Conservation (phyloP, 2,113 vertebrate genomes). For the Gymnarchus niloticus region DNA sequence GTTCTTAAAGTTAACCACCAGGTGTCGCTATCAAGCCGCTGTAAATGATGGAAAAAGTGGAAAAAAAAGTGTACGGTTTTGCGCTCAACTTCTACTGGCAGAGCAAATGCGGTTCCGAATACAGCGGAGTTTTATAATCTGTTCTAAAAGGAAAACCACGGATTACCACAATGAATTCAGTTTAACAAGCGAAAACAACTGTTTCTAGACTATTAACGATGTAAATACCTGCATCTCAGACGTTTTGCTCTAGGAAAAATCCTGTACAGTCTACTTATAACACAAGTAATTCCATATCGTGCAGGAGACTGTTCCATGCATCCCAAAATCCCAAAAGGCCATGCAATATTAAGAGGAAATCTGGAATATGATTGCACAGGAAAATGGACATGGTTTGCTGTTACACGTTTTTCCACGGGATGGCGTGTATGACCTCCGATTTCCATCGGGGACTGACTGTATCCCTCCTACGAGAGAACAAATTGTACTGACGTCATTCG, state of each 20-base stretch:
- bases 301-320: background rate
- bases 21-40: constrained; percentile 32
- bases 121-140: background rate
- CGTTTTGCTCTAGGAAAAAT: background rate
- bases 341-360: background rate
- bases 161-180: background rate
- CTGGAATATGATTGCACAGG: background rate
- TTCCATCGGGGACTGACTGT: background rate
- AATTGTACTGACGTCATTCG: constrained; percentile 27
- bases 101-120: background rate
- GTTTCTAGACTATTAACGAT: background rate
- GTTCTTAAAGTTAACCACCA: constrained; percentile 18
- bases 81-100: background rate
- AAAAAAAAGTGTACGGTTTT: background rate
- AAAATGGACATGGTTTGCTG: background rate
- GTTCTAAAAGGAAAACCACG: background rate
- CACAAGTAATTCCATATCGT: background rate
- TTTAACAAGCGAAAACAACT: background rate
- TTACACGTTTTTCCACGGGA: constrained; percentile 11
- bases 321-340: background rate
- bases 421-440: constrained; percentile 1
- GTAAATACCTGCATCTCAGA: too few relatives aligned
- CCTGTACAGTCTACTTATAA: background rate
- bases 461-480: constrained; percentile 20
- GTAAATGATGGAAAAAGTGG: background rate